Conservation (phyloP, 2,113 vertebrate genomes). For the Heterocephalus glaber region DNA sequence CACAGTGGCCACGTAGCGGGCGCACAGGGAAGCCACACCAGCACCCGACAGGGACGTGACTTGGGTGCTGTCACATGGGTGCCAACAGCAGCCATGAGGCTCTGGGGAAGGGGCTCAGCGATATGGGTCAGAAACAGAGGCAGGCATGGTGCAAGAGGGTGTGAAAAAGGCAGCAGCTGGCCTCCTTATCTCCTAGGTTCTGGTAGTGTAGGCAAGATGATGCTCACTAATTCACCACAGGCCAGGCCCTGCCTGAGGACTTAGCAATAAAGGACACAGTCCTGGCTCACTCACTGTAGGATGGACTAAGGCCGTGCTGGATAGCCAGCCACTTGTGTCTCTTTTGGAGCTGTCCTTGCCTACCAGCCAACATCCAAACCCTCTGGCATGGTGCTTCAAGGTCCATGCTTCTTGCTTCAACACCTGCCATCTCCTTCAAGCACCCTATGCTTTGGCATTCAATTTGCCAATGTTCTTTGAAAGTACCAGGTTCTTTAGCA, state of each 20-base stretch:
- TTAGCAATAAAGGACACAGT: slow-evolving; percentile 13
- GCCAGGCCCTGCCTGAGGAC: slow-evolving; percentile 29
- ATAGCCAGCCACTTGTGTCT: not conserved
- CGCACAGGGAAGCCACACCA: slow-evolving; percentile 65
- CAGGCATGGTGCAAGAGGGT: not conserved
- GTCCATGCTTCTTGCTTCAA: not conserved
- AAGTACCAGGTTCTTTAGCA: not conserved
- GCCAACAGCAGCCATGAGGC: slow-evolving; percentile 26
- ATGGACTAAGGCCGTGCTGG: not conserved
- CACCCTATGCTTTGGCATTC: not conserved
- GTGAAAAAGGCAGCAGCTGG: not conserved
- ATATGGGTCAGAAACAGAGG: not conserved
- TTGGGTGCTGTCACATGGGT: slow-evolving; percentile 42
- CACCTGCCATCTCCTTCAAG: not conserved
- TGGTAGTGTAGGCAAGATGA: slow-evolving; percentile 80
- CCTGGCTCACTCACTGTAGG: slow-evolving; percentile 46
- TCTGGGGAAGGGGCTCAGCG: not conserved
- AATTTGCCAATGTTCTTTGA: not conserved
- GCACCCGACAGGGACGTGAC: slow-evolving; percentile 56
- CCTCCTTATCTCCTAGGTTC: slow-evolving; percentile 77
- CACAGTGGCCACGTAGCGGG: slow-evolving; percentile 71
- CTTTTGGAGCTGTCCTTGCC: not conserved
- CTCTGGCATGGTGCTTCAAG: not conserved
- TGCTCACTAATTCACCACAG: slow-evolving; percentile 69
- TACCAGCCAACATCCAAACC: not conserved